Base-by-base conservation (phyloP, 37 sponge, comb jelly and placozoan genomes). In the Mnemiopsis leidyi region DNA sequence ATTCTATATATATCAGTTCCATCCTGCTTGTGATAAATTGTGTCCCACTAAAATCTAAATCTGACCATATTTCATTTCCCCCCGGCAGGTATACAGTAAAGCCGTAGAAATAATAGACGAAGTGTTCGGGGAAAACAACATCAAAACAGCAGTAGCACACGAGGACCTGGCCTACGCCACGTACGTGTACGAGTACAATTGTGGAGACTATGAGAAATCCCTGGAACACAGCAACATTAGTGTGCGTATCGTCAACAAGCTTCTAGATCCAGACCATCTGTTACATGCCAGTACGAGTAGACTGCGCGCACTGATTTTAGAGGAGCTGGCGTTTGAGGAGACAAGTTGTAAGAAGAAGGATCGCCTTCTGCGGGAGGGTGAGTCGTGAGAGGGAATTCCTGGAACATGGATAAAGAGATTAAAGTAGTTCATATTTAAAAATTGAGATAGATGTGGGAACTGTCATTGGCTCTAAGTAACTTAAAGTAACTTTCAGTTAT, bases 151-250 rank as follows among this genome's bases (percentile, higher is more conserved):
- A 21, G 68, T 69, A 23, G 82, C 85, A 31, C 93, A 93, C 88
- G 93, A 93, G 34, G 93, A 93, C 88, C 69, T 93, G 48, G 93
- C 93, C 18, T 93, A 93, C 93, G 82, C 93, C 0, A 82, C 83
- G 69, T 93, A 93, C 88, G 93, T 93, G 0, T 82, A 93, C 85
- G 69, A 93, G 3, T 93, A 93, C 61, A 68, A 82, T 21, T 32
- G 82, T 35, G 93, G 93, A 3, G 38, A 75, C 83, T 93, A 85
- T 33, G 61, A 35, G n/a, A 38, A 40, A 23, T 82, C 88, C 5
- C 68, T 37, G 69, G 40, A 0, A 79, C 93, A 38, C 79, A 36
- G 69, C 38, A 38, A 93, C 75, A 21, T 23, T 23, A 48, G 69
- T 76, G 31, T 73, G 31, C 9, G 36, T 18, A 76, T 93, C 16